Conservation (phyloP, 2,888 invertebrate genomes). For the Sarcophaga subvicina region DNA sequence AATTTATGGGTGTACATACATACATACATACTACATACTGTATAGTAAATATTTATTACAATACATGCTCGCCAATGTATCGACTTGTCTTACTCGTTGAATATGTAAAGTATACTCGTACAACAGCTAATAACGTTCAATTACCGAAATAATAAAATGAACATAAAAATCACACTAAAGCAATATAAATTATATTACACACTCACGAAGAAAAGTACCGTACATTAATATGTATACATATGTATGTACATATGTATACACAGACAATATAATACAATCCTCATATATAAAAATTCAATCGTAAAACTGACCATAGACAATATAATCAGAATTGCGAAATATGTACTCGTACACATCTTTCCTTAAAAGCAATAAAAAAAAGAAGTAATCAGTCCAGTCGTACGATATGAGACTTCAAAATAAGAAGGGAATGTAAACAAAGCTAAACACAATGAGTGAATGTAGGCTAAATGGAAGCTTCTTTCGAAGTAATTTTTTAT, state of each 20-base stretch:
- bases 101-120: background rate
- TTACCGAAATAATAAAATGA: conserved; percentile 34
- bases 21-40: background rate
- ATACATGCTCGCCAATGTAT: no score
- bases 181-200: conserved; percentile 50
- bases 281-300: conserved; percentile 34
- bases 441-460: background rate
- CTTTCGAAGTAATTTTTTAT: no score
- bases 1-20: background rate
- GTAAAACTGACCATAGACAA: conserved; percentile 70
- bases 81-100: background rate
- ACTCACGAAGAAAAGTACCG: background rate
- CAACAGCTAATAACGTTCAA: conserved; percentile 13
- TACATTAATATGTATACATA: background rate
- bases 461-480: no score
- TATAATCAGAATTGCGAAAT: conserved; percentile 58
- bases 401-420: conserved; percentile 30
- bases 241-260: background rate
- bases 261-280: conserved; percentile 5
- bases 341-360: background rate
- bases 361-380: conserved; percentile 33
- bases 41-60: no score
- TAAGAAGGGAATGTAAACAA: background rate
- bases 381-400: conserved; percentile 4
- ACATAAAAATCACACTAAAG: conserved; percentile 53